Evolutionary conservation across 2,113 vertebrate species (phyloP), one percentile per base, ranked within the genome.

Genomic region (Cariama cristata): DNA sequence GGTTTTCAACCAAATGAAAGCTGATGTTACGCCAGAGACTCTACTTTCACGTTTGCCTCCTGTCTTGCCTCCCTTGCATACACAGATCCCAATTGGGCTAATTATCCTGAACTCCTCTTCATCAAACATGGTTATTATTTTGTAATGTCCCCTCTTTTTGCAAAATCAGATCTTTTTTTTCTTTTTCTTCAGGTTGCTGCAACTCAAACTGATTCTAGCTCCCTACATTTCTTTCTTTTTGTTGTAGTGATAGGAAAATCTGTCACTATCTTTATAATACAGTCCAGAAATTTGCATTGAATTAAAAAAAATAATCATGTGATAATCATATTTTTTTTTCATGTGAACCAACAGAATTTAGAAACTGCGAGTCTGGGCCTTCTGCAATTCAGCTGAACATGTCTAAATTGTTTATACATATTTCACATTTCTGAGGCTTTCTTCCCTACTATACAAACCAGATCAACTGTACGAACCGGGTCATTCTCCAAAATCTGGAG

Each of bases 391-490:
- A 86, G 38, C 72, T 80, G 82, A 88, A 94, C 56, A 49, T 42
- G 23, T 66, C 76, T 68, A 44, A 83, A 88, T 63, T 84, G 88
- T 95, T 93, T 86, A 88, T 83, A 74, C 64, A 86, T 95, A 88
- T 67, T 95, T 92, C 86, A 88, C 79, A 96, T 95, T 95, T 92
- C 88, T 95, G 94, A 95, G 95, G 92, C 92, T 95, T 97, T 92
- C 33, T 86, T 92, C 38, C 14, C n/a, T 44, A 3, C 82, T 68
- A 55, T 33, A 71, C 38, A 79, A 86, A 90, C 55, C 68, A 90
- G 72, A 95, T 35, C 53, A 72, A 64, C 66, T 42, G 30, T 28
- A 88, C 21, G 53, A 93, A 95, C 58, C 8, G 5, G 66, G 87
- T 88, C 66, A 33, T 58, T 62, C 74, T 90, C 62, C 52, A 86